These are phyloP conservation scores for Phengaris arion DNA, from an alignment of 2,888 invertebrate species.

Conservation along the genomic window DNA sequence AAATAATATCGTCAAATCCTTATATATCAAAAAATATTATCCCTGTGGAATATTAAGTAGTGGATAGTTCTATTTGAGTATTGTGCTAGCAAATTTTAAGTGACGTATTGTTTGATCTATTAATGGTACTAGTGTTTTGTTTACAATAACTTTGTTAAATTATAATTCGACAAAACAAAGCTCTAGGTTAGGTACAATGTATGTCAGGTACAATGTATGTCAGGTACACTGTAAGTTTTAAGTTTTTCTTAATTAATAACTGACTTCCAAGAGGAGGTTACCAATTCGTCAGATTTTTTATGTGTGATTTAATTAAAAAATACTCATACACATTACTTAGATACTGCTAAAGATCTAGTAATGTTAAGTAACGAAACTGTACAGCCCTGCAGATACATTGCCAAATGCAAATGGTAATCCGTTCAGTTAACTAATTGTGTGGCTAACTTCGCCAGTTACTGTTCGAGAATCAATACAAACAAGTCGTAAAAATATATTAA, in stretches of 20 bases:
- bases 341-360: background rate
- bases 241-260: no score
- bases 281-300: no score
- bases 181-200: no score
- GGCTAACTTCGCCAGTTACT: conserved; percentile 72
- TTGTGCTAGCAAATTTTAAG: background rate
- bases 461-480: conserved; percentile 52
- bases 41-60: conserved; percentile 4
- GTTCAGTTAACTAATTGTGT: conserved; percentile 60
- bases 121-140: background rate
- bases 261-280: no score
- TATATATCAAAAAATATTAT: background rate
- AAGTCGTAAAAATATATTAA: conserved; percentile 40
- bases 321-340: background rate
- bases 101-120: conserved; percentile 4
- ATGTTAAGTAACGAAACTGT: conserved; percentile 19
- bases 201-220: no score
- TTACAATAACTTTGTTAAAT: background rate
- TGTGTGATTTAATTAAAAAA: no score
- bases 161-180: no score
- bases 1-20: background rate
- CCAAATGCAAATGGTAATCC: conserved; percentile 77
- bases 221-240: no score
- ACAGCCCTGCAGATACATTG: conserved; percentile 53
- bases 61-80: background rate